Base-by-base conservation (phyloP, 2,888 invertebrate species). In the Chouioia cunea region DNA sequence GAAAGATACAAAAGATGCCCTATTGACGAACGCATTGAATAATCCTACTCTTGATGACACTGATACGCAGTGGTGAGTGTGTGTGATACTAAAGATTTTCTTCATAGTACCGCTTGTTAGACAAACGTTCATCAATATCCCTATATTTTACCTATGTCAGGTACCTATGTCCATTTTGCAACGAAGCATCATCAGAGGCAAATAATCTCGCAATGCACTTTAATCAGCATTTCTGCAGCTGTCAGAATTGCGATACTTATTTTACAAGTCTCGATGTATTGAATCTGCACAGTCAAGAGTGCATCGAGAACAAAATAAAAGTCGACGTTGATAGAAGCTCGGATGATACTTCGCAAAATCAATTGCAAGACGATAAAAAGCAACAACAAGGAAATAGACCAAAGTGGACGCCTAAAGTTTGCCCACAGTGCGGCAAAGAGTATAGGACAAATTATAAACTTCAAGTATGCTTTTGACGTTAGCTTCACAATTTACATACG, bases 361-460 rank as follows among this genome's bases (percentile, higher is more conserved):
- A 8, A 6, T 12, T 36, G 36, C 10, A 6, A 10, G 36, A 36
- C 10, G 36, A 36, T 36, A 12, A 73, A 6, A 63, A 78, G 50
- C 77, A 74, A 14, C 77, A 82, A 70, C 79, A 80, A 75, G 75
- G 83, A 76, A 79, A 80, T 0, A 77, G 82, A 18, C 80, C 80
- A 72, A 83, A 84, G 64, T 83, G 84, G 85, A 83, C 86, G 0
- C 87, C 88, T 1, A 89, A 89, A 78, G 83, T 87, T 27, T 90
- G 90, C 75, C 81, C 84, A 14, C 88, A 88, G 46, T 90, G 90
- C 73, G 89, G 89, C 0, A 90, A 90, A 78, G 84, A 86, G 27
- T 90, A 89, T 77, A 86, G 88, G 73, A 89, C 89, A 0, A 90
- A 90, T 80, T 90, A 90, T 76, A 90, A 90, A 79, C 77, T 90